Base-by-base conservation (phyloP, 2,888 invertebrate species). In the Eristalis intricaria region DNA sequence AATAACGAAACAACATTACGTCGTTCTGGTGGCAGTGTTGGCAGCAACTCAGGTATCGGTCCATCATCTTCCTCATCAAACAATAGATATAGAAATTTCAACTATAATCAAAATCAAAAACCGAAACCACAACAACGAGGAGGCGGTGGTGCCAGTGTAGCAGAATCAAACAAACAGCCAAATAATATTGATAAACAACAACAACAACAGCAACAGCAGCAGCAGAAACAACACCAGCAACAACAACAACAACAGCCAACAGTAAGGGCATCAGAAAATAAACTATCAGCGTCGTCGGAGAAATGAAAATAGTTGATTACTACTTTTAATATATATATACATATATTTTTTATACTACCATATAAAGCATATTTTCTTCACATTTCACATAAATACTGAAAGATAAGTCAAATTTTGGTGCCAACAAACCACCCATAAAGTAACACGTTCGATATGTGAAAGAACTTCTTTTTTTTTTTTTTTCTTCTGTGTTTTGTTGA, bases 21-120 rank as follows among this genome's bases (percentile, higher is more conserved):
- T 56, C 92, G 92, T n/a, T 89, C 89, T 73, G 90, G 89, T 78
- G 90, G 91, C 71, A 90, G 91, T 70, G 80, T 74, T 75, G 89
- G 89, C 50, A 92, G 91, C 84, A 92, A 91, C 76, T 90, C 91
- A 58, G 91, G 91, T 64, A 89, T 91, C 85, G 91, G 91, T 77
- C 89, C 90, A 76, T 88, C 84, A 76, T 85, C 88, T 75, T 89
- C 90, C 75, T 88, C 84, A 76, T 85, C 88, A 4, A 82, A 79
- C 60, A 89, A 84, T 29, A 73, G 85, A 10, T 83, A 83, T 35
- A 79, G 79, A 65, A 79, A 83, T 40, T 83, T 83, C 19, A 61
- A 79, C 26, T 79, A 75, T 22, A 79, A 87, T 76, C 79, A 87
- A 11, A 79, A 79, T 83, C 86, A 83, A 73, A 83, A 83, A 73